Percentiles rank a stretch among this genome's conserved stretches.
These are phyloP conservation scores for Parazoanthus darwini DNA, from an alignment of 92 coral and sea anemone species.

Conservation along the genomic window DNA sequence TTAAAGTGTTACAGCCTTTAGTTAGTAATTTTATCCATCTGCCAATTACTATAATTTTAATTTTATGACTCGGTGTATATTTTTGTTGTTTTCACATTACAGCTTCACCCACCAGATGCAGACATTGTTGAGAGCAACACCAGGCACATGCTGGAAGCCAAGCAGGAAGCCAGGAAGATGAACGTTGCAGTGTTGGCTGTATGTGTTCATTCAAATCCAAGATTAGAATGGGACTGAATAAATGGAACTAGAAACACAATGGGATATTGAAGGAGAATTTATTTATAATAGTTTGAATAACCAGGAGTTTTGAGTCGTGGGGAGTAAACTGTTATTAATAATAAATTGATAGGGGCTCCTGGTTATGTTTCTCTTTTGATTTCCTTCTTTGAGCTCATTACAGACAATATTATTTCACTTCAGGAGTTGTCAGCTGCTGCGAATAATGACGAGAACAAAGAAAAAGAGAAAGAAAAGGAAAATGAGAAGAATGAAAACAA, in stretches of 20 bases:
- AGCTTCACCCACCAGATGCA: conserved; percentile 89
- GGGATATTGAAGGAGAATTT: background rate
- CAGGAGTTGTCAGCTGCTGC: conserved; percentile 55
- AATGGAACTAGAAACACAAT: background rate
- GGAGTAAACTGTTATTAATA: too few relatives aligned
- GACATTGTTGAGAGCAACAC: conserved; percentile 70
- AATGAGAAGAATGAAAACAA: conserved; percentile 62
- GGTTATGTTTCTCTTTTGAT: background rate
- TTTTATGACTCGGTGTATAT: background rate
- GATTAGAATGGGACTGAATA: background rate
- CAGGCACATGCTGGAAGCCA: conserved; percentile 75
- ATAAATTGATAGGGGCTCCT: too few relatives aligned
- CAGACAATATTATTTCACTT: background rate
- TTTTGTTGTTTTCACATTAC: conserved; percentile 1
- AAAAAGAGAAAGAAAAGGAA: conserved; percentile 65
- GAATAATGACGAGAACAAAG: conserved; percentile 80
- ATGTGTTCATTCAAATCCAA: background rate
- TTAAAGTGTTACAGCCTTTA: too few relatives aligned
- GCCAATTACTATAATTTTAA: too few relatives aligned
- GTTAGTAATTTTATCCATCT: background rate
- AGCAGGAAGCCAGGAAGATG: conserved; percentile 92
- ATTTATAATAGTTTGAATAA: too few relatives aligned
- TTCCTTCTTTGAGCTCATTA: background rate
- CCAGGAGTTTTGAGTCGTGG: too few relatives aligned
- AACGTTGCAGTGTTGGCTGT: conserved; percentile 84